Percentiles rank a stretch among this genome's conserved stretches.
These are phyloP conservation scores for Bombus superbus DNA, from an alignment of 1,140 invertebrate species.

Conservation along the genomic window DNA sequence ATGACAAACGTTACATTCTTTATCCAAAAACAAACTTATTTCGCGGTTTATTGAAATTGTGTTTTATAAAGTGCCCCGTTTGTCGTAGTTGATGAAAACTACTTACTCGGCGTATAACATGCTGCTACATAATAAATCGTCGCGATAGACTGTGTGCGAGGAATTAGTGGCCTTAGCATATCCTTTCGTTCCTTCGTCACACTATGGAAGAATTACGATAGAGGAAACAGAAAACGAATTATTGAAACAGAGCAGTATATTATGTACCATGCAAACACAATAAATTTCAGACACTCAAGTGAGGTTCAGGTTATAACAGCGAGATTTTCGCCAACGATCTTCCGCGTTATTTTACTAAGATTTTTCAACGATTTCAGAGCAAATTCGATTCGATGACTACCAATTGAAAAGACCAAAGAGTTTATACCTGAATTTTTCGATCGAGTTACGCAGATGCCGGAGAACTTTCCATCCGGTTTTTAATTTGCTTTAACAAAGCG, in stretches of 20 bases:
- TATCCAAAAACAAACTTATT: too few species aligned
- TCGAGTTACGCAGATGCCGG: not conserved
- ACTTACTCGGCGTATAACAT: constrained; percentile 58
- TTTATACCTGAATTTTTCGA: not conserved
- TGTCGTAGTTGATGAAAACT: constrained; percentile 55
- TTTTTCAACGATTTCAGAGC: not conserved
- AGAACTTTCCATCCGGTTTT: not conserved
- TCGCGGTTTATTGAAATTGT: too few species aligned
- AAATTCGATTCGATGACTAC: not conserved
- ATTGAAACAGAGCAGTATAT: not conserved
- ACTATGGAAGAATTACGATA: not conserved
- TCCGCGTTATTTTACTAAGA: not conserved
- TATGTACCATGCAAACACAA: not conserved
- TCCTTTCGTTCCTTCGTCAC: too few species aligned
- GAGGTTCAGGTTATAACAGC: not conserved
- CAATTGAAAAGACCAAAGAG: too few species aligned
- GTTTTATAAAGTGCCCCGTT: not conserved
- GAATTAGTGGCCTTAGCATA: not conserved
- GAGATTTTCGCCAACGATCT: not conserved
- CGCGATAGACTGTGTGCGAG: not conserved
- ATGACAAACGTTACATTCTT: too few species aligned
- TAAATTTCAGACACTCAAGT: not conserved
- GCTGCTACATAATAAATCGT: not conserved
- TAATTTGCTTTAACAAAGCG: not conserved
- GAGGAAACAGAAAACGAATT: too few species aligned